A percentile compares a stretch with the other conserved stretches of the same genome.
These are phyloP conservation scores for Fragum sueziense DNA, from an alignment of 2,888 invertebrate species.

Conservation along the genomic window DNA sequence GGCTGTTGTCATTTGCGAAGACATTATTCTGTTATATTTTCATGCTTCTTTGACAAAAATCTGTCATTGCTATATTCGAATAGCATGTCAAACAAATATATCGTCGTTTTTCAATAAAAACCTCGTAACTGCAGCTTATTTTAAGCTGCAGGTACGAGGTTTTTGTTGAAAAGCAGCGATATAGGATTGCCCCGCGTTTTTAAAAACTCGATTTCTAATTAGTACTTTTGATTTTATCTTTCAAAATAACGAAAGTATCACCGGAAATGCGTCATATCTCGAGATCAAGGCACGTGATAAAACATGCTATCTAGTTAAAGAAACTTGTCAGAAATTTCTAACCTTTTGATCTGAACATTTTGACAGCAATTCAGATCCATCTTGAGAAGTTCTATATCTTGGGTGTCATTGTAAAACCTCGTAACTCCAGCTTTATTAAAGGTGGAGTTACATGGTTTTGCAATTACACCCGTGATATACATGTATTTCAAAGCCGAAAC, in stretches of 20 bases:
- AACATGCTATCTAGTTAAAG: background rate
- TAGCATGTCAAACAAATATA: no score
- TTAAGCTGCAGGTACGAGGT: background rate
- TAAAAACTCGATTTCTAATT: background rate
- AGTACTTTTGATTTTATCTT: background rate
- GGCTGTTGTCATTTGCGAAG: no score
- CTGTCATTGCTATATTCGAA: no score
- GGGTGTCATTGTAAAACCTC: background rate
- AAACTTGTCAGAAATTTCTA: background rate
- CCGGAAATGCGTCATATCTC: background rate
- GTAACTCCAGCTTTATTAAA: no score
- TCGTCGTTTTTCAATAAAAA: background rate
- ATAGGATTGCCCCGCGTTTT: background rate
- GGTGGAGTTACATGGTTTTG: no score
- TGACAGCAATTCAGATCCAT: no score
- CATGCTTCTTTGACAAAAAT: no score
- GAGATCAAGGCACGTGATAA: background rate
- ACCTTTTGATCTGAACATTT: background rate
- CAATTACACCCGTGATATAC: no score
- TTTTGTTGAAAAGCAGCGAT: background rate
- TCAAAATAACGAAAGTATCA: background rate
- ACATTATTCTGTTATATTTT: no score
- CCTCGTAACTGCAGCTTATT: background rate
- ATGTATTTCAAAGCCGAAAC: no score
- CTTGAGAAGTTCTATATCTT: background rate